These are phyloP conservation scores for Eulemur rubriventer DNA, from an alignment of 2,797 vertebrate species.

Conservation along the genomic window DNA sequence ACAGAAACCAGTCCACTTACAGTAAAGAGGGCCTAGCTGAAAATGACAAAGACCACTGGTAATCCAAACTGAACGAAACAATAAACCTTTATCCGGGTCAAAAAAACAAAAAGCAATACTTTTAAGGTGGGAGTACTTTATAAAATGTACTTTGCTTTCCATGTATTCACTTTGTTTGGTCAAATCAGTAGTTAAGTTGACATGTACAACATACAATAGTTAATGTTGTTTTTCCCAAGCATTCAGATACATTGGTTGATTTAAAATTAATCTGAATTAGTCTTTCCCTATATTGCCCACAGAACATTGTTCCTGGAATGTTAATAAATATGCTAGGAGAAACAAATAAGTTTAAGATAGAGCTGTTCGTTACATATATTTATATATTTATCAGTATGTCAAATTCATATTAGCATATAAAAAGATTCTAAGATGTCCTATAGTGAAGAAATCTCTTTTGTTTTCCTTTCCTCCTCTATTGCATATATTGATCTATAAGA, in stretches of 20 bases:
- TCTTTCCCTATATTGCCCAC: not conserved
- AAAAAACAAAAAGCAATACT: not conserved
- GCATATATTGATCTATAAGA: not conserved
- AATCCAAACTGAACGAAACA: not conserved
- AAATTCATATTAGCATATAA: not conserved
- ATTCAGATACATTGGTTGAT: not conserved
- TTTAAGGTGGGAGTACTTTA: not conserved
- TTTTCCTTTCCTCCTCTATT: not conserved
- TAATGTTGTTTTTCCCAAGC: not conserved
- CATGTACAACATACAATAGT: not conserved
- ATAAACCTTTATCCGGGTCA: not conserved
- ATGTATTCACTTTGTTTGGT: not conserved
- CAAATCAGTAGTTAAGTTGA: not conserved
- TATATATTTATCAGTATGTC: not conserved
- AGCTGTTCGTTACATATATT: not conserved
- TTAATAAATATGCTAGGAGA: not conserved
- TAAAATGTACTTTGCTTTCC: not conserved
- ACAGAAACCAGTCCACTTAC: not conserved
- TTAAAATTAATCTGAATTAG: constrained; percentile 37
- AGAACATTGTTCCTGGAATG: not conserved
- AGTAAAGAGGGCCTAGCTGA: not conserved
- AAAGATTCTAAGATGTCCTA: not conserved
- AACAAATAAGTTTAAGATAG: constrained; percentile 29
- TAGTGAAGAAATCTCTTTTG: not conserved
- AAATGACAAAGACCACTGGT: not conserved